phyloP scores from a whole-genome alignment of 2,888 invertebrate species.

The Lasioglossum pauxillum region DNA sequence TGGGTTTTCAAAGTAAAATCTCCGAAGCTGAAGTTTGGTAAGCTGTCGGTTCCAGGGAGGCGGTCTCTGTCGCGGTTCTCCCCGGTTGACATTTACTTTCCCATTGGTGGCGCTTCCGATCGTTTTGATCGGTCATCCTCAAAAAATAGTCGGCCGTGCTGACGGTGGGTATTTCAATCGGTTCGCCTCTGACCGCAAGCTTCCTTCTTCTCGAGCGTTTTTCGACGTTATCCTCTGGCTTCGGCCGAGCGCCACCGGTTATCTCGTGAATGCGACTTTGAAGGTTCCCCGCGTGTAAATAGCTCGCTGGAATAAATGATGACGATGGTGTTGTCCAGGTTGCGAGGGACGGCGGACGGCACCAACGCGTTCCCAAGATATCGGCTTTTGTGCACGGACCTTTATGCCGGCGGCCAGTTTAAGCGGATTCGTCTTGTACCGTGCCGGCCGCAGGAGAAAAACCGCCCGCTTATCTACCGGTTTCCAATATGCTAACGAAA shows the following conservation, averaged over 20 bases:
- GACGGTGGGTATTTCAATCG: slow-evolving; percentile 67
- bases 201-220: slow-evolving; percentile 66
- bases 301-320: slow-evolving; percentile 80
- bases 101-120: slow-evolving; percentile 60
- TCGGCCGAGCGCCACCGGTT: slow-evolving; percentile 73
- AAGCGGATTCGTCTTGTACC: slow-evolving; percentile 52
- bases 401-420: slow-evolving; percentile 45
- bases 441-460: slow-evolving; percentile 53
- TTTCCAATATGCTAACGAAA: slow-evolving; percentile 48
- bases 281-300: slow-evolving; percentile 77
- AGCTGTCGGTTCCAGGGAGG: background rate
- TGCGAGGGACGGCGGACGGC: slow-evolving; percentile 10
- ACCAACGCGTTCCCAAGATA: slow-evolving; percentile 59
- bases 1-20: slow-evolving; percentile 47
- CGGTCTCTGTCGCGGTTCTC: background rate
- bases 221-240: slow-evolving; percentile 78
- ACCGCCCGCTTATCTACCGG: slow-evolving; percentile 63
- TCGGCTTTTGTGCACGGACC: slow-evolving; percentile 62
- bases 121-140: slow-evolving; percentile 70
- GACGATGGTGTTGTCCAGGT: slow-evolving; percentile 56
- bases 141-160: slow-evolving; percentile 60
- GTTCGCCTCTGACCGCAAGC: slow-evolving; percentile 50
- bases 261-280: slow-evolving; percentile 79
- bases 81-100: slow-evolving; percentile 57
- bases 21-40: slow-evolving; percentile 30